These are phyloP conservation scores for Caerostris extrusa DNA, from an alignment of 1,140 invertebrate genomes.

Conservation along the genomic window DNA sequence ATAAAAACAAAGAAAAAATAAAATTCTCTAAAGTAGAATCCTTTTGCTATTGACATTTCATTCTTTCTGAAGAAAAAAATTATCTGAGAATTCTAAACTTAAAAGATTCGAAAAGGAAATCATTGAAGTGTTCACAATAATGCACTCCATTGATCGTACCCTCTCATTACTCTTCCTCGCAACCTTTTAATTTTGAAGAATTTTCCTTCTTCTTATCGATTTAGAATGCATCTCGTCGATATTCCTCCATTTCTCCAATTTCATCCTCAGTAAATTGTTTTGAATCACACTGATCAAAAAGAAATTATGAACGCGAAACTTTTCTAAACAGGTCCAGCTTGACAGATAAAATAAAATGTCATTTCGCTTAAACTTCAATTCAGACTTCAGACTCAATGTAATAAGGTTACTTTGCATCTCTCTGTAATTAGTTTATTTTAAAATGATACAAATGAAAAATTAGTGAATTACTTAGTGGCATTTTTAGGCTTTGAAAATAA, in stretches of 20 bases:
- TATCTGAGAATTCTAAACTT: background rate
- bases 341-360: too few relatives aligned
- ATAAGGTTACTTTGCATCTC: too few relatives aligned
- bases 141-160: slow-evolving; percentile 8
- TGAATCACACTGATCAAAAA: background rate
- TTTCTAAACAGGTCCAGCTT: too few relatives aligned
- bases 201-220: slow-evolving; percentile 18
- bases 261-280: background rate
- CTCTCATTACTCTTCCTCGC: slow-evolving; percentile 32
- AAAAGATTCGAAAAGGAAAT: background rate
- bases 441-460: too few relatives aligned
- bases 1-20: background rate
- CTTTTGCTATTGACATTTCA: background rate
- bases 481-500: too few relatives aligned
- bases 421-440: too few relatives aligned
- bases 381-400: too few relatives aligned
- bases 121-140: slow-evolving; percentile 4
- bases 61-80: background rate
- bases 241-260: background rate
- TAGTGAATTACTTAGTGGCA: too few relatives aligned
- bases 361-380: too few relatives aligned
- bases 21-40: background rate
- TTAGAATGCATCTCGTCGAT: background rate
- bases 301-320: background rate
- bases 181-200: slow-evolving; percentile 42